Evolutionary conservation across 2,888 invertebrate genomes (phyloP), one percentile per base, ranked within the genome.

Genomic region (Apomyelois bistriatella): DNA sequence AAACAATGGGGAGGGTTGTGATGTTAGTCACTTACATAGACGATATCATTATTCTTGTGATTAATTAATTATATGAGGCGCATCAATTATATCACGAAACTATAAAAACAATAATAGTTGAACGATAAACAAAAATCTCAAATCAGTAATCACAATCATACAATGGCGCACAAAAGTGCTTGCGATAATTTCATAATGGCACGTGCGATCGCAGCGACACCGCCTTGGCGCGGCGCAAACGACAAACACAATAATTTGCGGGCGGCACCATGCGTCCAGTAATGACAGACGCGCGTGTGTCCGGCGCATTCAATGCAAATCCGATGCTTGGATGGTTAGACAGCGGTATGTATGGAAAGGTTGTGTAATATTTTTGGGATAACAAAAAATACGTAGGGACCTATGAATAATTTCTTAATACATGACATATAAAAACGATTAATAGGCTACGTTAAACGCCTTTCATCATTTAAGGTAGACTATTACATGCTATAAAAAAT

Each of bases 301-400:
- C 89, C 88, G 81, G 85, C 82, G 80, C 85, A 89, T 89, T 89
- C 88, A 87, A 89, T 89, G 89, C 88, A 82, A 89, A 89, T 89
- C 57, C 49, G 58, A 48, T 22, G n/a, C n/a, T n/a, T n/a, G 22
- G 22, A 3, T 22, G 22, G 22, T 22, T 22, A 63, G 66, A 61
- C 58, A 64, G 32, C 42, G 52, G 57, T 54, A 58, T 54, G 57
- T 40, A 54, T 53, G 54, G 53, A 53, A 49, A 58, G 52, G 58
- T 66, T 67, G 58, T 59, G 58, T 54, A 61, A 65, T 40, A 12
- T 48, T 46, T 37, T 13, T 4, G 13, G 13, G 6, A 35, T 35
- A n/a, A n/a, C n/a, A n/a, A n/a, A n/a, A n/a, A n/a, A n/a, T n/a
- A n/a, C n/a, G n/a, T n/a, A n/a, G n/a, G n/a, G n/a, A n/a, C n/a